Conservation (phyloP, 2,888 invertebrate species). For the Tetanocera ferruginea region DNA sequence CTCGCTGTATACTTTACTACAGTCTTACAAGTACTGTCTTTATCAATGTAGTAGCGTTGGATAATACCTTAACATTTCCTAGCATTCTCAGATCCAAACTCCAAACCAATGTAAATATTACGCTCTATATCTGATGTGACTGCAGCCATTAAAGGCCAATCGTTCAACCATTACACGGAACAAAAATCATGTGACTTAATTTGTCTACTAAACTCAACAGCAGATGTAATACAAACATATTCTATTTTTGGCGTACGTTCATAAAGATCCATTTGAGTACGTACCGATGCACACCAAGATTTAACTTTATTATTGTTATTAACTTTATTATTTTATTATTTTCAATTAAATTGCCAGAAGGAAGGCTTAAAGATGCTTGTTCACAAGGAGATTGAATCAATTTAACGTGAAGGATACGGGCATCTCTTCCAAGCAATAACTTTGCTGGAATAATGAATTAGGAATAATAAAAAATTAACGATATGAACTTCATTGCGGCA, state of each 20-base stretch:
- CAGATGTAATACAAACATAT: background rate
- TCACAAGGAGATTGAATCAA: background rate
- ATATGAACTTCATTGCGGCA: background rate
- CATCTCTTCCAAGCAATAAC: constrained; percentile 9
- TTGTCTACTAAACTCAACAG: background rate
- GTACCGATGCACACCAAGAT: constrained; percentile 2
- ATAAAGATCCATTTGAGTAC: background rate
- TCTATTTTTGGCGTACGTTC: background rate
- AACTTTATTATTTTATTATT: background rate
- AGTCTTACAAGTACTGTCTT: too few relatives aligned
- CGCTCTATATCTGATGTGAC: too few relatives aligned
- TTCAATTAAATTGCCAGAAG: background rate
- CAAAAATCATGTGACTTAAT: too few relatives aligned
- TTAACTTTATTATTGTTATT: background rate
- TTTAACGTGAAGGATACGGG: background rate
- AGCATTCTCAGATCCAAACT: too few relatives aligned
- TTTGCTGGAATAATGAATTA: background rate
- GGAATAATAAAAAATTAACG: constrained; percentile 5
- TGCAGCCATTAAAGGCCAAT: too few relatives aligned
- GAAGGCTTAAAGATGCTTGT: background rate
- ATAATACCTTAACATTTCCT: too few relatives aligned
- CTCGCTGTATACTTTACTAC: too few relatives aligned
- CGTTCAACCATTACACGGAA: too few relatives aligned
- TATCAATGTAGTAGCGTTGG: too few relatives aligned
- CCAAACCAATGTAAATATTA: too few relatives aligned